phyloP scores from a whole-genome alignment of 2,797 vertebrate species.

The Diceros bicornis region DNA sequence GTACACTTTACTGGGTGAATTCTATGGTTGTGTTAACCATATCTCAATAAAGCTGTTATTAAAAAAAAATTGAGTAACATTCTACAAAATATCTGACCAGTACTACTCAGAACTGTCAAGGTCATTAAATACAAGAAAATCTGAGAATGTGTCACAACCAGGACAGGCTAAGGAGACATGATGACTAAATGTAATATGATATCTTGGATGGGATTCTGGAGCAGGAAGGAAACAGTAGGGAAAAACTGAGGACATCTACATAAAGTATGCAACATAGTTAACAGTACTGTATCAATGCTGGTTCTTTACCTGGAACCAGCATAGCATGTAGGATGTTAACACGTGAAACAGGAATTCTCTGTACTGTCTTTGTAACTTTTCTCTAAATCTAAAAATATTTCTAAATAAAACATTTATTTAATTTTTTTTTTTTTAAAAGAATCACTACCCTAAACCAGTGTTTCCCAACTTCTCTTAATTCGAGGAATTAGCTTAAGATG shows the following conservation, averaged over 20 bases:
- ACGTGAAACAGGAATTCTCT: not conserved
- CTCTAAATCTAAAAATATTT: constrained; percentile 18
- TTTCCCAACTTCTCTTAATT: not conserved
- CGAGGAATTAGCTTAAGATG: not conserved
- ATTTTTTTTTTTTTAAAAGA: not conserved
- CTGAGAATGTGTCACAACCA: constrained; percentile 21
- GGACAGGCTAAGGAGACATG: not conserved
- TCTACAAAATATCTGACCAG: not conserved
- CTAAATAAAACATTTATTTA: not conserved
- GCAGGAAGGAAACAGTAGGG: not conserved
- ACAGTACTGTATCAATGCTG: too few relatives aligned
- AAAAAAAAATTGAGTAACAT: not conserved
- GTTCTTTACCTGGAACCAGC: not conserved
- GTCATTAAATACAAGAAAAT: not conserved
- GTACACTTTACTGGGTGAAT: not conserved
- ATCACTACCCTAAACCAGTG: not conserved
- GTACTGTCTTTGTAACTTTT: not conserved
- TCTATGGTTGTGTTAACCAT: not conserved
- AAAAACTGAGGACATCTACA: not conserved
- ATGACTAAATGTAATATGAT: not conserved
- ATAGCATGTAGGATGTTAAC: not conserved
- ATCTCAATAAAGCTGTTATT: not conserved
- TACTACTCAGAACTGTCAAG: not conserved
- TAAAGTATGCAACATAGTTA: not conserved
- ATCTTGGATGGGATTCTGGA: not conserved